phyloP scores from a whole-genome alignment of 2,113 vertebrate genomes.

The Chloropsis hardwickii region DNA sequence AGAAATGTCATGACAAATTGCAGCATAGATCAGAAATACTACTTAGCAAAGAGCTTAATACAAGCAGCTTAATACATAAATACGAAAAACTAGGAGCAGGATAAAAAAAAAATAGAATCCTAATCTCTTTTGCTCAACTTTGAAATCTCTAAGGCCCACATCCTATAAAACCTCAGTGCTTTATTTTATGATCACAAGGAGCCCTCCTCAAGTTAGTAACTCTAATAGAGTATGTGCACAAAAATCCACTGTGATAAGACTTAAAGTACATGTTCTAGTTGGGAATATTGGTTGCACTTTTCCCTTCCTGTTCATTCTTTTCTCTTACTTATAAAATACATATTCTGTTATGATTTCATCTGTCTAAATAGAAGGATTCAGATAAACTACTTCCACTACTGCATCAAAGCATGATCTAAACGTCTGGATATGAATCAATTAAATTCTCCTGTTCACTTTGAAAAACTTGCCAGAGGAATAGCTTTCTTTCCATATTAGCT shows the following conservation, averaged over 20 bases:
- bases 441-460: background rate
- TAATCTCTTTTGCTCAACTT: conserved; percentile 68
- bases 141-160: conserved; percentile 40
- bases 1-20: conserved; percentile 65
- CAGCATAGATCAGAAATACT: conserved; percentile 59
- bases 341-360: background rate
- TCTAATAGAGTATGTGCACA: accelerated
- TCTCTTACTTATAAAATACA: background rate
- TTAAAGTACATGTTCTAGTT: background rate
- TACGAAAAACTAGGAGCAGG: conserved; percentile 46
- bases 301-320: background rate
- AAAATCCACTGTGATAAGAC: background rate
- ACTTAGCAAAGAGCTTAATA: conserved; percentile 58
- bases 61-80: conserved; percentile 63
- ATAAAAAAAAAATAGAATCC: conserved; percentile 43
- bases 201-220: background rate
- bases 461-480: background rate
- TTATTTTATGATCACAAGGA: background rate
- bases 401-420: background rate
- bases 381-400: background rate
- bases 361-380: background rate
- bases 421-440: background rate
- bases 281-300: background rate
- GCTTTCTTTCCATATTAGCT: background rate
- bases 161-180: background rate